A percentile compares a stretch with the other conserved stretches of the same genome.
These are phyloP conservation scores for Galerucella nymphaeae DNA, from an alignment of 2,888 invertebrate species.

Conservation along the genomic window DNA sequence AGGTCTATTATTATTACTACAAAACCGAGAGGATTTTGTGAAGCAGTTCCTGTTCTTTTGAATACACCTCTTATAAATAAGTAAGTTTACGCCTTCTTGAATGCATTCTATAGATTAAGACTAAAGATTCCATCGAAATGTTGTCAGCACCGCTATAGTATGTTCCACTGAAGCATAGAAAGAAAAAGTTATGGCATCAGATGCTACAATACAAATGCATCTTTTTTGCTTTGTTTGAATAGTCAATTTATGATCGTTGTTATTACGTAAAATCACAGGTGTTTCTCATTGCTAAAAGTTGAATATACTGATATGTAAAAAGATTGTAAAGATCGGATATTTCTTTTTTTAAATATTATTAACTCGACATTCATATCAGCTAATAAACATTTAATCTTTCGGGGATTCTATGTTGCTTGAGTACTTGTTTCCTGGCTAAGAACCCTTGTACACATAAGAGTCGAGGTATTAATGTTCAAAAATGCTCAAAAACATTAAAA, in stretches of 20 bases:
- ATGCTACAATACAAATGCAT: slow-evolving; percentile 17
- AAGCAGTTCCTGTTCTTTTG: neutral
- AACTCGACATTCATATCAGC: neutral
- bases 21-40: too few relatives aligned
- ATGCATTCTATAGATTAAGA: neutral
- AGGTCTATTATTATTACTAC: too few relatives aligned
- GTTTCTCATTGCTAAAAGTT: neutral
- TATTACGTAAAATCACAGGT: slow-evolving; percentile 15
- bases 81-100: neutral
- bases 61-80: neutral
- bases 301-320: neutral
- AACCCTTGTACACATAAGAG: too few relatives aligned
- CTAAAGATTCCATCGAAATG: slow-evolving; percentile 11
- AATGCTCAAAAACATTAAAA: too few relatives aligned
- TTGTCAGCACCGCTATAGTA: slow-evolving; percentile 32
- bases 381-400: neutral
- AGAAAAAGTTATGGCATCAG: slow-evolving; percentile 33
- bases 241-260: slow-evolving; percentile 1
- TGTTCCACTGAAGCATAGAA: slow-evolving; percentile 31
- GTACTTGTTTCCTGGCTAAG: too few relatives aligned
- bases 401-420: too few relatives aligned
- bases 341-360: neutral
- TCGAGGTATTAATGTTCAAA: too few relatives aligned
- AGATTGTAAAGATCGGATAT: neutral
- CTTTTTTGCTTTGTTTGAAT: slow-evolving; percentile 17